Percentiles rank a stretch among this genome's conserved stretches.
Conservation (phyloP, 2,888 invertebrate genomes). For the Ryuthela nishihirai region DNA sequence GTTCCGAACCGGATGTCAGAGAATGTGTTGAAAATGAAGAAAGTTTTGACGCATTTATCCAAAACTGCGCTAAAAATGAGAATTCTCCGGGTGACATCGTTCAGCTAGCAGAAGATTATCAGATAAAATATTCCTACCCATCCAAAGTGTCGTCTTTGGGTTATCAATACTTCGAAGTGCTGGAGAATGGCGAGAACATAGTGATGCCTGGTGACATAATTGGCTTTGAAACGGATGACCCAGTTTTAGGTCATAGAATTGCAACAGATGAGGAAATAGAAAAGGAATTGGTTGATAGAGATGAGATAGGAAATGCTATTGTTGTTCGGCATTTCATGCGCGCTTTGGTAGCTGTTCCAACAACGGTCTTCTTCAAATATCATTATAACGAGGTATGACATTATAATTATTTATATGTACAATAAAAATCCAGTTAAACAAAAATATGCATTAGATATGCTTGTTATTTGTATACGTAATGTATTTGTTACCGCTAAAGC, state of each 20-base stretch:
- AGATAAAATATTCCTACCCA: no score
- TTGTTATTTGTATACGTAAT: no score
- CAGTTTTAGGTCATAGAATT: not conserved
- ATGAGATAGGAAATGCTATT: constrained; percentile 1
- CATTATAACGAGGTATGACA: constrained; percentile 15
- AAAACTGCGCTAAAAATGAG: not conserved
- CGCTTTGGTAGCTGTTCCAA: not conserved
- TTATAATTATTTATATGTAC: no score
- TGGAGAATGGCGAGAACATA: no score
- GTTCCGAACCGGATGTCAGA: constrained; percentile 1
- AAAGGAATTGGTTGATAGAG: not conserved
- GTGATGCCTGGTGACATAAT: constrained; percentile 14
- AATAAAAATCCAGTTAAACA: no score
- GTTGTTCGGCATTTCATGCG: constrained; percentile 3
- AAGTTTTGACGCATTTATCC: not conserved
- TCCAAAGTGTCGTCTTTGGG: no score
- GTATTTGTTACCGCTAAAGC: no score
- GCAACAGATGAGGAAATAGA: constrained; percentile 1
- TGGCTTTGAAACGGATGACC: not conserved
- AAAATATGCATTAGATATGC: no score
- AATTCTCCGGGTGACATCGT: no score
- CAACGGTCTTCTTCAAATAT: constrained; percentile 6
- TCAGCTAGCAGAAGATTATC: no score
- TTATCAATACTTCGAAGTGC: no score
- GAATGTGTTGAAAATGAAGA: constrained; percentile 8